Conservation (phyloP, 2,797 vertebrate species). For the Choloepus didactylus region DNA sequence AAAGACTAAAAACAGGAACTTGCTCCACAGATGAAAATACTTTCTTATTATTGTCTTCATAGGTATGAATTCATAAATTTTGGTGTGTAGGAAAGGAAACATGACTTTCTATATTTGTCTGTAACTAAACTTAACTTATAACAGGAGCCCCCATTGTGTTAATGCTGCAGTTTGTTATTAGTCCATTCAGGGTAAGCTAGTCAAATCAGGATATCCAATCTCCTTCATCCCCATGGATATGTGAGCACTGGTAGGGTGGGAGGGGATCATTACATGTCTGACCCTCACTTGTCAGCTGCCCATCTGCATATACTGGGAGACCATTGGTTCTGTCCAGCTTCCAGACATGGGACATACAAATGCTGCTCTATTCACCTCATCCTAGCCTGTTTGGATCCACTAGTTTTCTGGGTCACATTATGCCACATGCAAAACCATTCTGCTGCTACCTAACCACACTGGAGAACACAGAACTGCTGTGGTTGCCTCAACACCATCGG, state of each 20-base stretch:
- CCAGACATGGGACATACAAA: neutral
- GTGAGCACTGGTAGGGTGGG: neutral
- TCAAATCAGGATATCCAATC: neutral
- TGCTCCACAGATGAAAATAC: neutral
- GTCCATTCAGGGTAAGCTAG: neutral
- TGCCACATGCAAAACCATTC: neutral
- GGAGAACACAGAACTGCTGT: neutral
- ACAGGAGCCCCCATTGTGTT: neutral
- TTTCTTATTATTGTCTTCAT: neutral
- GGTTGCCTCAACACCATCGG: neutral
- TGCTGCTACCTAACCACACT: neutral
- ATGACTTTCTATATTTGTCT: slow-evolving; percentile 12
- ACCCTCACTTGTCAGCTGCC: neutral
- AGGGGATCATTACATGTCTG: neutral
- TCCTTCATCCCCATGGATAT: neutral
- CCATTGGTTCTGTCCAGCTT: neutral
- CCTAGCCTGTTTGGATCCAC: neutral
- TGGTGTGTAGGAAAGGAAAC: neutral
- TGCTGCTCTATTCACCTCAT: neutral
- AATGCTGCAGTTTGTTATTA: neutral
- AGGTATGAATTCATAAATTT: slow-evolving; percentile 9
- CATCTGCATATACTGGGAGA: neutral
- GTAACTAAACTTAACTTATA: slow-evolving; percentile 31
- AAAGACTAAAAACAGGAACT: slow-evolving; percentile 1
- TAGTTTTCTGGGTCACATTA: neutral